Conservation (phyloP, 2,888 invertebrate genomes). For the Glyphotaelius pellucidus region DNA sequence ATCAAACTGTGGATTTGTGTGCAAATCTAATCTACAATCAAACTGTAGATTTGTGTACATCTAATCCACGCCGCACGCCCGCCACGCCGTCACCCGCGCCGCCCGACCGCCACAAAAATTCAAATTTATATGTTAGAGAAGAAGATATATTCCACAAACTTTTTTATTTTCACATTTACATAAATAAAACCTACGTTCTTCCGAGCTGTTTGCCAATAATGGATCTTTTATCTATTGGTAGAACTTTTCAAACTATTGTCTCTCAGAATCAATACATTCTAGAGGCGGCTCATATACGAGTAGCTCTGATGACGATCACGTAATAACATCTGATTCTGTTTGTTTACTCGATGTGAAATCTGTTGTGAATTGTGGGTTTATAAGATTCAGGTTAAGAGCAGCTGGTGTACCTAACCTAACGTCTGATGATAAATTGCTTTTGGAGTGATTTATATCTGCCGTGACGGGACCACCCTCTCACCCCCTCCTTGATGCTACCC, state of each 20-base stretch:
- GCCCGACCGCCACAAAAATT: too few species aligned
- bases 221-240: neutral
- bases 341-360: neutral
- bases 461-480: slow-evolving; percentile 56
- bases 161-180: neutral
- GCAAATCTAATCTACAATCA: too few species aligned
- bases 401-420: slow-evolving; percentile 42
- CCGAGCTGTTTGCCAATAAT: neutral
- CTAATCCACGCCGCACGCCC: too few species aligned
- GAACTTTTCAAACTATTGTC: neutral
- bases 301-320: neutral
- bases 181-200: neutral
- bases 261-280: neutral
- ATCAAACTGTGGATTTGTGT: too few species aligned
- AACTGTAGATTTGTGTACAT: too few species aligned
- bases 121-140: too few species aligned
- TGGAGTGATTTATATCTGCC: slow-evolving; percentile 65
- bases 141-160: neutral
- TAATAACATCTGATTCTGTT: neutral
- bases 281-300: neutral
- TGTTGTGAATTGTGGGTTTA: neutral
- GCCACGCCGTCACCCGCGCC: too few species aligned
- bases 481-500: slow-evolving; percentile 3
- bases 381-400: slow-evolving; percentile 32
- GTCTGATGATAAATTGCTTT: slow-evolving; percentile 64